These are phyloP conservation scores for Trichosurus vulpecula DNA, from an alignment of 2,797 vertebrate species.

Conservation along the genomic window DNA sequence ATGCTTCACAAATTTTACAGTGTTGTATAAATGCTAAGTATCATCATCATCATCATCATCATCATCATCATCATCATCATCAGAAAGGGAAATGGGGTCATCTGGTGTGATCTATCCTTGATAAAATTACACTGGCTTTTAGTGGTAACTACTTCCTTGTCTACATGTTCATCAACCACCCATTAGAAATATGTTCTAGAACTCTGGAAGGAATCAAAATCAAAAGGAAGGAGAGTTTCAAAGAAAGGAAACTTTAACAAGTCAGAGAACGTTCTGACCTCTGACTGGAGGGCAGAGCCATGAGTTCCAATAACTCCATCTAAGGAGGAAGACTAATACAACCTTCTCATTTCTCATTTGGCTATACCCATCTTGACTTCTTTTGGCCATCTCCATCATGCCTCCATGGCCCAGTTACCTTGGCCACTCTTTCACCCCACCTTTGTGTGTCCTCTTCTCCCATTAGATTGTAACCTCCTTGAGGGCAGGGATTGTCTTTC, in stretches of 20 bases:
- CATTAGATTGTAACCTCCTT: background rate
- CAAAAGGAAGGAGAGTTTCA: background rate
- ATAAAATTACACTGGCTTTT: background rate
- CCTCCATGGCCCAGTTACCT: background rate
- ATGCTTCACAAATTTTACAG: background rate
- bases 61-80: background rate
- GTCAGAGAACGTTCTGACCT: background rate
- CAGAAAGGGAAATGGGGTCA: background rate
- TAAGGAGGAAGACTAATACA: background rate
- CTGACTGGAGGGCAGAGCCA: background rate
- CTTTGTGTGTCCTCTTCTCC: background rate
- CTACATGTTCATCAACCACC: background rate
- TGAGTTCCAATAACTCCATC: background rate
- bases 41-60: background rate
- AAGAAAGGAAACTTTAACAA: background rate
- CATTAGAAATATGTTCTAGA: background rate
- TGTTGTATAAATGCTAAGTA: background rate
- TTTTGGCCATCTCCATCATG: background rate
- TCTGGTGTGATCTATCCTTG: background rate
- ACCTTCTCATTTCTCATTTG: background rate
- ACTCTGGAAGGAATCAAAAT: background rate
- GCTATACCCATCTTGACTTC: background rate
- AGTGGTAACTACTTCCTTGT: background rate
- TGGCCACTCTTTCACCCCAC: background rate
- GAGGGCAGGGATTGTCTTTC: background rate